Evolutionary conservation across 2,113 vertebrate species (phyloP), one percentile per base, ranked within the genome.

Genomic region (Aldabrachelys gigantea): DNA sequence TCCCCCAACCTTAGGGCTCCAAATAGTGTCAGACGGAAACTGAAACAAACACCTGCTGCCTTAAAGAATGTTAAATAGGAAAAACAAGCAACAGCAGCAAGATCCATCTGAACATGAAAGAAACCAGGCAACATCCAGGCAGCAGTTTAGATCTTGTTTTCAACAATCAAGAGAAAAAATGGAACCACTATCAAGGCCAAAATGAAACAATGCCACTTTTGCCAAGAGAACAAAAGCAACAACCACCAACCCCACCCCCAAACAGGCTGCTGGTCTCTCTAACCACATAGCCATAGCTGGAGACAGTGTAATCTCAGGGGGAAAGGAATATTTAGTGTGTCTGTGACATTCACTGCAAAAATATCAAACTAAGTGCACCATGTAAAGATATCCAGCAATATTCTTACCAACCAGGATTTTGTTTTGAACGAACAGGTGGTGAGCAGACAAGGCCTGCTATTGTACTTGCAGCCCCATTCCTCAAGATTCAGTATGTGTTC

Each of bases 161-260:
- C 1, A 6, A 89, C 75, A 92, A 94, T 81, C 75, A 90, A 89
- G 53, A 94, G 50, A 0, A 89, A 57, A 92, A 95, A 53, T 88
- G 82, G 90, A 95, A 95, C 94, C 59, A 91, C 50, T 44, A 41
- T 8, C 84, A 84, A 84, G 86, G 93, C 95, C 93, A 95, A 75
- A 96, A 91, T 69, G 91, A 93, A 92, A 97, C 90, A 97, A 94
- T 92, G 90, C 94, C 88, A 96, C 87, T 93, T 96, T 94, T 89
- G 81, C 57, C 91, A 93, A 1, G 79, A 95, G 94, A 97, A 97
- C 93, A 97, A 96, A 97, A 97, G 89, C 93, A 95, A 84, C 91
- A 92, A 94, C 91, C 89, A 97, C 84, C 91, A 95, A 95, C 92
- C 95, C 96, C 96, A 96, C 96, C 96, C 97, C 97, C 95, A 96